These are phyloP conservation scores for Stratiomys singularior DNA, from an alignment of 2,888 invertebrate species.

Conservation along the genomic window DNA sequence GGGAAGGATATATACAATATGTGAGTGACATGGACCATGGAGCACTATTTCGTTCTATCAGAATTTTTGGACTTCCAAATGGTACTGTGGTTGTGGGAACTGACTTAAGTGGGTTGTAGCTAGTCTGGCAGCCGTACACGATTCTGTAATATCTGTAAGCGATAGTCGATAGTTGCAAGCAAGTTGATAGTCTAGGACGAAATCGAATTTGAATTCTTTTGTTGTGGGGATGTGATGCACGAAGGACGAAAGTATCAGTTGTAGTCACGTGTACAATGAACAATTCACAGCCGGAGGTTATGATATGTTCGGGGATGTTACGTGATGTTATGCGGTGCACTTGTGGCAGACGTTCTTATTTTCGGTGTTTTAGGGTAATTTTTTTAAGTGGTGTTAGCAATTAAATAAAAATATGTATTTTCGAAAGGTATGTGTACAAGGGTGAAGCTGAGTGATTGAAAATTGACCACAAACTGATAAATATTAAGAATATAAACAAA, in stretches of 20 bases:
- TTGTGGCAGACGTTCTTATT: too few relatives aligned
- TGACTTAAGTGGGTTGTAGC: conserved; percentile 28
- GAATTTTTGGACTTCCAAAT: not conserved
- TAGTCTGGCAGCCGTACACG: conserved; percentile 39
- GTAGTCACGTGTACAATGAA: conserved; percentile 34
- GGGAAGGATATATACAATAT: not conserved
- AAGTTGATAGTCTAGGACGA: conserved; percentile 45
- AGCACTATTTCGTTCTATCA: conserved; percentile 13
- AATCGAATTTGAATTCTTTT: conserved; percentile 45
- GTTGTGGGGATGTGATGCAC: not conserved
- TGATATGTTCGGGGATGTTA: not conserved
- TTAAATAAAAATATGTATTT: too few relatives aligned
- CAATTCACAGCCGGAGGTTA: conserved; percentile 14
- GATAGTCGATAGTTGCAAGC: conserved; percentile 38
- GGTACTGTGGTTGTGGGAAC: not conserved
- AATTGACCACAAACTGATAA: too few relatives aligned
- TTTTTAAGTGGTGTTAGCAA: too few relatives aligned
- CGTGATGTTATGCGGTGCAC: not conserved
- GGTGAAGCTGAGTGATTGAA: too few relatives aligned
- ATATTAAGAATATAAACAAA: too few relatives aligned
- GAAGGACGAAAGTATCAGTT: not conserved
- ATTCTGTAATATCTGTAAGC: conserved; percentile 49
- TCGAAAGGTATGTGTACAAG: too few relatives aligned
- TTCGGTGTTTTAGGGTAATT: too few relatives aligned
- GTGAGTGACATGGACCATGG: conserved; percentile 25